phyloP scores from a whole-genome alignment of 2,888 invertebrate species.

The Chironomus tentans region DNA sequence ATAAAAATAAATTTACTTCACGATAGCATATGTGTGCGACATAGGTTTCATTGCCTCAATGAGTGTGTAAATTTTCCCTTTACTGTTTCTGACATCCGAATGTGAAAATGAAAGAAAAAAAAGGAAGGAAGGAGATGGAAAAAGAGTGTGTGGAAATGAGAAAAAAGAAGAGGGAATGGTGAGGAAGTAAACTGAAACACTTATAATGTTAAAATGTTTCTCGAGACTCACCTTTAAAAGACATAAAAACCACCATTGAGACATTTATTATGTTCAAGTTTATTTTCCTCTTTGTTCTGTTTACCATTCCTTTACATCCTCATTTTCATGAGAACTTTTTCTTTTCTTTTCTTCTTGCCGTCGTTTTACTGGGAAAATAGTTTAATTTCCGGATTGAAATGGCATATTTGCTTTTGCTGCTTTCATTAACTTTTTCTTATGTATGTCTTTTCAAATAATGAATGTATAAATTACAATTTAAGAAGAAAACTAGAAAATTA shows the following conservation, averaged over 20 bases:
- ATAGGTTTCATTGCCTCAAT: neutral
- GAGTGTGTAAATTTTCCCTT: neutral
- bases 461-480: too few relatives aligned
- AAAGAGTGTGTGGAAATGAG: neutral
- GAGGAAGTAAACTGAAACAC: neutral
- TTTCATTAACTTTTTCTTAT: too few relatives aligned
- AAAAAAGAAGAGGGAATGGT: neutral
- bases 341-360: neutral
- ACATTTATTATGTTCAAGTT: neutral
- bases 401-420: neutral
- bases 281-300: neutral
- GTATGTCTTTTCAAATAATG: too few relatives aligned
- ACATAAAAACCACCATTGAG: neutral
- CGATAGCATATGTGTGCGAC: neutral
- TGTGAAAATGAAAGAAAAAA: neutral
- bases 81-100: neutral
- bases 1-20: neutral
- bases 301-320: neutral
- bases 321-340: neutral
- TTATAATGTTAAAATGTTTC: neutral
- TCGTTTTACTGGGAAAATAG: neutral
- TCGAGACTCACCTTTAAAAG: neutral
- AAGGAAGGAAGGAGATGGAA: neutral
- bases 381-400: neutral
- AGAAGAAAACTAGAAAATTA: too few relatives aligned